Percentiles rank a stretch among this genome's conserved stretches.
These are phyloP conservation scores for Pemphigus obesinymphae DNA, from an alignment of 1,140 invertebrate genomes.

Conservation along the genomic window DNA sequence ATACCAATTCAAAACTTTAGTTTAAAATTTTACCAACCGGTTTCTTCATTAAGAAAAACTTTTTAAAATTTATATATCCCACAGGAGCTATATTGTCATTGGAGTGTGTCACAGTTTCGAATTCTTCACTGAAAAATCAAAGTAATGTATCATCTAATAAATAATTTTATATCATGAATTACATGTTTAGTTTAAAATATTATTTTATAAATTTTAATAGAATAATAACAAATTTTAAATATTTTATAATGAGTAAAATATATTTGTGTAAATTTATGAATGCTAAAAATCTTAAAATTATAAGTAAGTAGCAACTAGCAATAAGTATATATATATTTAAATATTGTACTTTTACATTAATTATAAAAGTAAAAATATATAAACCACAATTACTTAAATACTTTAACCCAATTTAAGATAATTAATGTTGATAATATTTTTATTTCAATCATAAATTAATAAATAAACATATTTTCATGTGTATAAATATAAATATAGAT, in stretches of 20 bases:
- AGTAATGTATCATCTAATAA: background rate
- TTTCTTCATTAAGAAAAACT: slow-evolving; percentile 71
- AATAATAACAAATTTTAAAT: background rate
- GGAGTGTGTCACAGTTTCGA: slow-evolving; percentile 80
- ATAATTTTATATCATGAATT: background rate
- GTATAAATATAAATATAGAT: background rate
- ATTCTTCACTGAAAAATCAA: slow-evolving; percentile 69
- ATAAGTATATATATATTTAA: too few relatives aligned
- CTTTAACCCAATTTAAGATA: background rate
- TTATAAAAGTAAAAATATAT: background rate
- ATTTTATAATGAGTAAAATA: background rate
- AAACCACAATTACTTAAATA: background rate
- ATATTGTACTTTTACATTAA: too few relatives aligned
- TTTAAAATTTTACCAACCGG: slow-evolving; percentile 51
- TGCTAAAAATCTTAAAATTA: too few relatives aligned
- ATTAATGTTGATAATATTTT: background rate
- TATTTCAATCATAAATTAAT: background rate
- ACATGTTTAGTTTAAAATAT: slow-evolving; percentile 7
- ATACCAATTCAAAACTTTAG: background rate
- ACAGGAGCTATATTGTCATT: slow-evolving; percentile 88
- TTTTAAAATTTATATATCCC: slow-evolving; percentile 83
- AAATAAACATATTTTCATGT: background rate
- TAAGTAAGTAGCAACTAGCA: too few relatives aligned
- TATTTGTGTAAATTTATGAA: too few relatives aligned
- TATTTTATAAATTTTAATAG: background rate